Evolutionary conservation across 1,140 invertebrate genomes (phyloP).

Genomic region (Zaprionus ornatus): DNA sequence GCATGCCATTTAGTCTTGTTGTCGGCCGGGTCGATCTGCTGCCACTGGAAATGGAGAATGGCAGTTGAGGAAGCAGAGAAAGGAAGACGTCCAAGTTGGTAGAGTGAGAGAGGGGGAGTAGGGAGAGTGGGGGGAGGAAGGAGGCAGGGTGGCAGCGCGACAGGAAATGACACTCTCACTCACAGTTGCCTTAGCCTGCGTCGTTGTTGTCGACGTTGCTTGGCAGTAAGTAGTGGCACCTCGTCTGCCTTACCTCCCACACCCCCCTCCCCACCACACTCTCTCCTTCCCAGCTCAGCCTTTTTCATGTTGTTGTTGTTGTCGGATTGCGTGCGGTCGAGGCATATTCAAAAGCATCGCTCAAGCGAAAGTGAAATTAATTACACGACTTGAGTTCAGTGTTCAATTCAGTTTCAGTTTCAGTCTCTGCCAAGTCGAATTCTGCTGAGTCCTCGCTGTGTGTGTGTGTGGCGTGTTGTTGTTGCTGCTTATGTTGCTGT

Average conservation of each 20-base stretch:
- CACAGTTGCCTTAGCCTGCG: constrained; percentile 1
- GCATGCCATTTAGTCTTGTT: constrained; percentile 46
- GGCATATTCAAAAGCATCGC: constrained; percentile 77
- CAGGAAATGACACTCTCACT: constrained; percentile 53
- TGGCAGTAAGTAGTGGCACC: constrained; percentile 11
- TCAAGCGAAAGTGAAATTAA: constrained; percentile 80
- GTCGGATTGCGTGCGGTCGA: constrained; percentile 60
- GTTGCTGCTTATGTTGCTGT: constrained; percentile 3
- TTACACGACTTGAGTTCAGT: constrained; percentile 56
- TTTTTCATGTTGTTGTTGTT: constrained; percentile 19
- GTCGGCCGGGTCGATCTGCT: constrained; percentile 12
- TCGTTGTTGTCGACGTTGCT: constrained; percentile 9
- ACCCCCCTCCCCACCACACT: too few relatives aligned
- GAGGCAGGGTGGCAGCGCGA: constrained; percentile 17
- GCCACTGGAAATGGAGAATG: not conserved
- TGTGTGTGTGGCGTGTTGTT: not conserved
- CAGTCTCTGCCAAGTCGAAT: constrained; percentile 19
- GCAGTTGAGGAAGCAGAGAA: not conserved
- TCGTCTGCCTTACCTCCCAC: not conserved
- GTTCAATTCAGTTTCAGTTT: constrained; percentile 26
- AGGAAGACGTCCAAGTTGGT: not conserved
- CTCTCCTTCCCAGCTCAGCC: not conserved
- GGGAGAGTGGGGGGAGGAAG: too few relatives aligned
- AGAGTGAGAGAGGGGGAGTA: not conserved
- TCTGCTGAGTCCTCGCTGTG: constrained; percentile 10